Conservation (phyloP, 2,113 vertebrate species). For the Bagarius yarrelli region DNA sequence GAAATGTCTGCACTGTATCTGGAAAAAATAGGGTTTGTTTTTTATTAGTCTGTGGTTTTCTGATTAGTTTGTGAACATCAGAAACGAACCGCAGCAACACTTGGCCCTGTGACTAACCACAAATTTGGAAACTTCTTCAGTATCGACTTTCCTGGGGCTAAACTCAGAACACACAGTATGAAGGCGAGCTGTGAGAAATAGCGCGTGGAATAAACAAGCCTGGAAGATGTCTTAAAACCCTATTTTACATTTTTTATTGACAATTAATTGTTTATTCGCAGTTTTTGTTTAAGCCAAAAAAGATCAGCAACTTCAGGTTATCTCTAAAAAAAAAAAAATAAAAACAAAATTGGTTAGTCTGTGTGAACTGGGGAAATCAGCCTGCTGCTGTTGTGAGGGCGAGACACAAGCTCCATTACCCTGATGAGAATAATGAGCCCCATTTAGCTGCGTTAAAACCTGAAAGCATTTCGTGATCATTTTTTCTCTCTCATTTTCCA, state of each 20-base stretch:
- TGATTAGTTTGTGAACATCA: background rate
- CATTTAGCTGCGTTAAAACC: background rate
- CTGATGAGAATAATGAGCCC: background rate
- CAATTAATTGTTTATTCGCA: no score
- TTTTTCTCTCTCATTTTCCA: background rate
- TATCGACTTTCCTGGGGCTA: background rate
- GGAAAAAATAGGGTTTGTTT: background rate
- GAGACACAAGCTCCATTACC: background rate
- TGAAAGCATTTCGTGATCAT: background rate
- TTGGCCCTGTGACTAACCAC: background rate
- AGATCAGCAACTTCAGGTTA: background rate
- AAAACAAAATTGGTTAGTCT: no score
- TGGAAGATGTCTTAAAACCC: background rate
- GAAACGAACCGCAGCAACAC: background rate
- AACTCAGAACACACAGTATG: background rate
- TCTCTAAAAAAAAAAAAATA: no score
- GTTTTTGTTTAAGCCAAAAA: no score
- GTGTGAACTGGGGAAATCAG: background rate
- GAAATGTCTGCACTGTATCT: background rate
- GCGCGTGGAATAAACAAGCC: background rate
- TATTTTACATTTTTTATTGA: no score
- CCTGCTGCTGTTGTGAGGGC: background rate
- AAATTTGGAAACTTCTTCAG: background rate
- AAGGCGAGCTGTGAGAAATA: conserved; percentile 6
- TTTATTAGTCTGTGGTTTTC: background rate